phyloP scores from a whole-genome alignment of 2,797 vertebrate genomes.

The Phoebastria nigripes region DNA sequence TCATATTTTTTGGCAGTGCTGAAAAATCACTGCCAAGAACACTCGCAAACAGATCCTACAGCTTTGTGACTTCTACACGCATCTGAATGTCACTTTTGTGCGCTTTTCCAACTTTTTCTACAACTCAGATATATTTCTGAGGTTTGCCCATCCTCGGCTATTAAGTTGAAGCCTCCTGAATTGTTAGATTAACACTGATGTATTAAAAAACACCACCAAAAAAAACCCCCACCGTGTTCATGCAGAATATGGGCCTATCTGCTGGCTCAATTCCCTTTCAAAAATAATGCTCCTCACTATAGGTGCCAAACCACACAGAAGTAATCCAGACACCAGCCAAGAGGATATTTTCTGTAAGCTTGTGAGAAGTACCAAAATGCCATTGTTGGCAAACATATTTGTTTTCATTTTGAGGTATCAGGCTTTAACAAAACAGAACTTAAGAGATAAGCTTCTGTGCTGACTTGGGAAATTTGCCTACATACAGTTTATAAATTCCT shows the following conservation, averaged over 20 bases:
- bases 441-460: neutral
- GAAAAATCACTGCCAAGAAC: neutral
- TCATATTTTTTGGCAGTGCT: neutral
- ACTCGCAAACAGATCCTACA: neutral
- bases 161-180: neutral
- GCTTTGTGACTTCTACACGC: neutral
- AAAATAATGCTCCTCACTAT: neutral
- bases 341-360: neutral
- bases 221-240: neutral
- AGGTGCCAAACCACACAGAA: neutral
- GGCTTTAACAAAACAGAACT: neutral
- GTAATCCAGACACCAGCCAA: neutral
- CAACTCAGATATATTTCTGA: neutral
- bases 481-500: neutral
- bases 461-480: neutral
- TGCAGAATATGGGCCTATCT: neutral
- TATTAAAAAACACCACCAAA: neutral
- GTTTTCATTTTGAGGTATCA: neutral
- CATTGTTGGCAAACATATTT: neutral
- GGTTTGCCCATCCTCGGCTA: neutral
- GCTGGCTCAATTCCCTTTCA: neutral
- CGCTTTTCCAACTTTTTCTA: neutral
- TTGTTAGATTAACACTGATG: neutral
- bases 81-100: neutral
- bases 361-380: neutral